Evolutionary conservation across 2,797 vertebrate genomes (phyloP).

Genomic region (Tachyglossus aculeatus): DNA sequence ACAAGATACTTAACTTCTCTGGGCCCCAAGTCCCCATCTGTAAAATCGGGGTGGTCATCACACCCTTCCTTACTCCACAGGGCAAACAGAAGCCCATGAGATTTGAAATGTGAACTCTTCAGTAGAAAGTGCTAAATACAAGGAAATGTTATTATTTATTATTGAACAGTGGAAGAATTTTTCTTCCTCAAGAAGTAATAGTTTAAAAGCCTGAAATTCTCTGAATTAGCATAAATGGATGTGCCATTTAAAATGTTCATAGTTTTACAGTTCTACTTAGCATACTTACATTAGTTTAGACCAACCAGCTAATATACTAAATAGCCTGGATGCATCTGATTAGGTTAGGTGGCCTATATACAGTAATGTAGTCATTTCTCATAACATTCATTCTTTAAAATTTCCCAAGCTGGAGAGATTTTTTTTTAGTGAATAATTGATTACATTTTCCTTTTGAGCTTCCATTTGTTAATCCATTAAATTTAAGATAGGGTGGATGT

Average conservation of each 20-base stretch:
- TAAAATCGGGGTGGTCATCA: neutral
- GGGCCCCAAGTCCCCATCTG: neutral
- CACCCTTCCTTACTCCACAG: neutral
- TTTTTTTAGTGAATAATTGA: constrained; percentile 60
- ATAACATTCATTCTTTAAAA: constrained; percentile 43
- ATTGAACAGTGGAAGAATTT: neutral
- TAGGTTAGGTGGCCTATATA: constrained; percentile 16
- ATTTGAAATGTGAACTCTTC: neutral
- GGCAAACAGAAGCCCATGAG: no score
- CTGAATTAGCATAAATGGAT: neutral
- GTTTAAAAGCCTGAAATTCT: neutral
- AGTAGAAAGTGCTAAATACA: neutral
- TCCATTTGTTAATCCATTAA: constrained; percentile 52
- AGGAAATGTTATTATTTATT: neutral
- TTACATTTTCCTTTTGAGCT: constrained; percentile 52
- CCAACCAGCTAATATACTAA: constrained; percentile 34
- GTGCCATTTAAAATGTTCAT: neutral
- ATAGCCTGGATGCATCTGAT: constrained; percentile 24
- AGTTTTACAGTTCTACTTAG: neutral
- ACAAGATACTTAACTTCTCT: no score
- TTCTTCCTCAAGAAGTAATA: neutral
- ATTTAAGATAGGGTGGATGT: constrained; percentile 45
- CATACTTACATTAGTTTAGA: constrained; percentile 16
- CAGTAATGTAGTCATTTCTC: constrained; percentile 28
- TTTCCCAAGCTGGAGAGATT: constrained; percentile 49